Evolutionary conservation across 2,888 invertebrate genomes (phyloP).

Genomic region (Volucella bombylans): DNA sequence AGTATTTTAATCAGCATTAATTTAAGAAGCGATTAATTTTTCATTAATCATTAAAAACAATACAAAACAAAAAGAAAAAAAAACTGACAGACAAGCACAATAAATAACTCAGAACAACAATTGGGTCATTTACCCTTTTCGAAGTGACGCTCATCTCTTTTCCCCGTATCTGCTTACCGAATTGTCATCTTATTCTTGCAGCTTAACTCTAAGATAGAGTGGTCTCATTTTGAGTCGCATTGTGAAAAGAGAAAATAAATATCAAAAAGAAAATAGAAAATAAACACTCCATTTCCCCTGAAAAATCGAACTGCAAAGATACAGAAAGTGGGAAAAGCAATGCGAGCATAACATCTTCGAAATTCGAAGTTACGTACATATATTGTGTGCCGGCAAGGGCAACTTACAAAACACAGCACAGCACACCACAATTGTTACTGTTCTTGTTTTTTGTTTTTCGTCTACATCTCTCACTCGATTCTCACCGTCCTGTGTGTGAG

Average conservation of each 20-base stretch:
- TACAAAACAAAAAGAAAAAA: neutral
- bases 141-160: slow-evolving; percentile 29
- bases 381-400: slow-evolving; percentile 5
- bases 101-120: slow-evolving; percentile 21
- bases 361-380: neutral
- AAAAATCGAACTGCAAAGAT: slow-evolving; percentile 4
- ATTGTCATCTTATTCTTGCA: neutral
- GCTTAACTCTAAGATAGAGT: neutral
- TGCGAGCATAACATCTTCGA: slow-evolving; percentile 32
- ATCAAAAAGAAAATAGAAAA: slow-evolving; percentile 5
- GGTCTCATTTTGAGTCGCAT: neutral
- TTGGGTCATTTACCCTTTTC: slow-evolving; percentile 55
- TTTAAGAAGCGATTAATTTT: too few relatives aligned
- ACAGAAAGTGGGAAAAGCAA: slow-evolving; percentile 11
- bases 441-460: neutral
- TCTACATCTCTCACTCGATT: neutral
- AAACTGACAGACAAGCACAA: slow-evolving; percentile 2
- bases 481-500: neutral
- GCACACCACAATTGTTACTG: neutral
- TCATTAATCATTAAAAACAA: too few relatives aligned
- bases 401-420: neutral
- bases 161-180: neutral
- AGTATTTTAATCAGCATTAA: too few relatives aligned
- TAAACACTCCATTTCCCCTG: slow-evolving; percentile 17
- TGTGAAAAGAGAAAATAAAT: slow-evolving; percentile 1